Percentiles rank a stretch among this genome's conserved stretches.
These are phyloP conservation scores for Popillia japonica DNA, from an alignment of 1,140 invertebrate species.

Conservation along the genomic window DNA sequence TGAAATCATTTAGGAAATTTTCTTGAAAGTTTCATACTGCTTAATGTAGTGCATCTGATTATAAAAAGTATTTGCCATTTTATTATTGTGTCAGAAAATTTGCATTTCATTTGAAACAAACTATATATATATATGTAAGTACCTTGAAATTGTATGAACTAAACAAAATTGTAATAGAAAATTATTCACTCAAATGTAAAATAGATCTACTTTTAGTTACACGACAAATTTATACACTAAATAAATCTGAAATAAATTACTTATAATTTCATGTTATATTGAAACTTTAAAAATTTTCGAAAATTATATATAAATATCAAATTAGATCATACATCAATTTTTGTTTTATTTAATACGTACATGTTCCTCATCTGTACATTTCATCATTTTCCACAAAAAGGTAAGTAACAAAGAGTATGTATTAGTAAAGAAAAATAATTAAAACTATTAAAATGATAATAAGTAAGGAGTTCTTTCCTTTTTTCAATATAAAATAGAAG, in stretches of 20 bases:
- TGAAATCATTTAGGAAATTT: neutral
- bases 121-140: neutral
- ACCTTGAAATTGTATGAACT: neutral
- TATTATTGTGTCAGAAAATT: neutral
- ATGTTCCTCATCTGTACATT: too few relatives aligned
- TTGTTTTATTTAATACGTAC: too few relatives aligned
- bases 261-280: neutral
- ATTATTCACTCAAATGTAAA: neutral
- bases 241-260: neutral
- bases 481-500: neutral
- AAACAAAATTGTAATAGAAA: neutral
- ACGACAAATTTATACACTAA: neutral
- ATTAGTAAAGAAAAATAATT: too few relatives aligned
- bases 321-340: too few relatives aligned
- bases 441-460: too few relatives aligned
- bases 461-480: too few relatives aligned
- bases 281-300: slow-evolving; percentile 3
- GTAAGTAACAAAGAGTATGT: too few relatives aligned
- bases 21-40: neutral
- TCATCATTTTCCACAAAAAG: too few relatives aligned
- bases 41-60: neutral
- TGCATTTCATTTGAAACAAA: neutral
- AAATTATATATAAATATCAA: neutral
- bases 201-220: neutral
- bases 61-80: neutral